Base-by-base conservation (phyloP, 1,140 invertebrate species). In the Antheraea pernyi region DNA sequence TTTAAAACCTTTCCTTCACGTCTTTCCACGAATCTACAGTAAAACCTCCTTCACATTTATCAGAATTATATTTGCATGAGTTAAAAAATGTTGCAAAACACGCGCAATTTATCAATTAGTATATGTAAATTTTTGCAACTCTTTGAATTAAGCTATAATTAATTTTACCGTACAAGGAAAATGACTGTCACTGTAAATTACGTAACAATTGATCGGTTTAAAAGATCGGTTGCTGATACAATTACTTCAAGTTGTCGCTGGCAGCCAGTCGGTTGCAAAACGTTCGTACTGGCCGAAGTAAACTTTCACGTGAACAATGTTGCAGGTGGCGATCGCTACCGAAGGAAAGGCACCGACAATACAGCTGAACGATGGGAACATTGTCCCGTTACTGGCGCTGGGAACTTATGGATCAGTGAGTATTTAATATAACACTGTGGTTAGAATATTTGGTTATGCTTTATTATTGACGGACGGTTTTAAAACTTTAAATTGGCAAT, bases 331-430 rank as follows among this genome's bases (percentile, higher is more conserved):
- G 46, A 53, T 7, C 16, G 46, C 46, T 39, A 59, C 19, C 22
- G 67, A 59, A 13, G 75, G 19, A 3, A 64, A 69, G 37, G 72
- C 70, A 8, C 76, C 73, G 0, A 68, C 65, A 5, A 73, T 67
- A 16, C 9, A 61, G 10, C 70, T 81, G 0, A 82, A 81, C 37
- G 81, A 82, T 70, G 81, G 81, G 0, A 72, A 74, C 11, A 66
- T 68, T 11, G 79, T 82, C 7, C 81, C 82, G 9, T 58, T 68
- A 7, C 19, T 82, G 6, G 80, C 69, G 19, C 68, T 82, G 9
- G 82, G 82, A 0, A 82, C 82, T 3, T 80, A 72, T 71, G 74
- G 75, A 36, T 68, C 67, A 19, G 77, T 83, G 63, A 78, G 77
- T 73, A 66, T 59, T 37, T 53, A 53, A 53, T 6, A 53, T 16